Base-by-base conservation (phyloP, 2,888 invertebrate genomes). In the Cyclophora punctaria region DNA sequence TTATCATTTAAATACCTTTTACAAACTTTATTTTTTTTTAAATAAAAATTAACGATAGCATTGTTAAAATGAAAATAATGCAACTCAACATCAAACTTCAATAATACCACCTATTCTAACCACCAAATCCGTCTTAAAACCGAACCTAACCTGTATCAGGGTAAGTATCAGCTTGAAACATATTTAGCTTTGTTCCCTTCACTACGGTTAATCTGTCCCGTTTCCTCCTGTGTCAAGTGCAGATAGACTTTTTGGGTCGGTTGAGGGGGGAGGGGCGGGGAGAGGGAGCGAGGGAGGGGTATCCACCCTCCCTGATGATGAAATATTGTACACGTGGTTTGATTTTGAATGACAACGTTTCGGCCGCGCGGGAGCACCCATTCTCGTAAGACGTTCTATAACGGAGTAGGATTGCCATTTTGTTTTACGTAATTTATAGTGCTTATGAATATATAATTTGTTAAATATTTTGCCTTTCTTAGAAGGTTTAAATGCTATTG, bases 251-350 rank as follows among this genome's bases (percentile, higher is more conserved):
- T 87, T 86, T 80, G 84, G 86, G 83, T 80, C 76, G 83, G 71
- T 60, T 73, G 60, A 63, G 72, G 71, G 62, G 58, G 54, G 62
- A 50, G 57, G 58, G 63, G 57, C 57, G 51, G 57, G 66, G 66
- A 60, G 67, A 62, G 63, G 60, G 63, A 59, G 74, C 77, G 49
- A 55, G 58, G 65, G 63, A 61, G 56, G 44, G 60, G 56, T 63
- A 60, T 49, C 71, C 79, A 70, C 82, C 82, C 80, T 84, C 75
- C 87, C 89, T 90, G 91, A 91, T 90, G 91, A 91, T 91, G 91
- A 91, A 91, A 91, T 91, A 91, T 91, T 90, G 91, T 90, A 90
- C 91, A 91, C 91, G 91, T 91, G 91, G 91, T 91, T 90, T 90
- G 92, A 91, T 91, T 91, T 89, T 90, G 90, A 92, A 92, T 91